A percentile compares a stretch with the other conserved stretches of the same genome.
Evolutionary conservation across 2,888 invertebrate species (phyloP).

Genomic region (Chymomyza amoena): DNA sequence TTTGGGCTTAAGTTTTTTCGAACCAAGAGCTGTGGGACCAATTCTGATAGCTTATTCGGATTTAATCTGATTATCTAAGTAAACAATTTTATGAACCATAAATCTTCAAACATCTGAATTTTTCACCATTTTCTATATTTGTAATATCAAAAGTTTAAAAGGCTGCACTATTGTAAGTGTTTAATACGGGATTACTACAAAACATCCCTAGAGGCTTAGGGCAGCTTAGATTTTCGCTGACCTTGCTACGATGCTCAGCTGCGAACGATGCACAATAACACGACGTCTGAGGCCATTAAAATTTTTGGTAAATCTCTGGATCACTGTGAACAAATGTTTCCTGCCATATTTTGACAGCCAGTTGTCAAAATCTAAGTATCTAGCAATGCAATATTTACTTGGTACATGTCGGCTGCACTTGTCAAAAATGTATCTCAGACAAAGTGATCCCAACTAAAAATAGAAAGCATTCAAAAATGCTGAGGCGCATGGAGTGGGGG

Average conservation of each 20-base stretch:
- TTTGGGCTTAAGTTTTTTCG: too few relatives aligned
- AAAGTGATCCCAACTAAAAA: background rate
- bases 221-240: background rate
- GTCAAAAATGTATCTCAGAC: conserved; percentile 8
- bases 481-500: background rate
- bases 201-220: background rate
- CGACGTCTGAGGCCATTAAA: background rate
- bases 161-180: background rate
- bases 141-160: background rate
- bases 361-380: conserved; percentile 18
- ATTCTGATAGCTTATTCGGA: too few relatives aligned
- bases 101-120: too few relatives aligned
- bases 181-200: background rate
- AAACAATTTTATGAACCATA: too few relatives aligned
- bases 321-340: conserved; percentile 17
- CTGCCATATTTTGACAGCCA: conserved; percentile 16
- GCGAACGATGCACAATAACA: background rate
- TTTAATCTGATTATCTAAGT: too few relatives aligned
- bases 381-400: conserved; percentile 1
- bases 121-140: background rate
- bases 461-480: background rate
- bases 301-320: background rate
- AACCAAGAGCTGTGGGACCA: too few relatives aligned
- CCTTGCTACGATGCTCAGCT: background rate
- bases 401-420: conserved; percentile 9